These are phyloP conservation scores for Drosophila ogumai DNA, from an alignment of 1,140 invertebrate genomes.

Conservation along the genomic window DNA sequence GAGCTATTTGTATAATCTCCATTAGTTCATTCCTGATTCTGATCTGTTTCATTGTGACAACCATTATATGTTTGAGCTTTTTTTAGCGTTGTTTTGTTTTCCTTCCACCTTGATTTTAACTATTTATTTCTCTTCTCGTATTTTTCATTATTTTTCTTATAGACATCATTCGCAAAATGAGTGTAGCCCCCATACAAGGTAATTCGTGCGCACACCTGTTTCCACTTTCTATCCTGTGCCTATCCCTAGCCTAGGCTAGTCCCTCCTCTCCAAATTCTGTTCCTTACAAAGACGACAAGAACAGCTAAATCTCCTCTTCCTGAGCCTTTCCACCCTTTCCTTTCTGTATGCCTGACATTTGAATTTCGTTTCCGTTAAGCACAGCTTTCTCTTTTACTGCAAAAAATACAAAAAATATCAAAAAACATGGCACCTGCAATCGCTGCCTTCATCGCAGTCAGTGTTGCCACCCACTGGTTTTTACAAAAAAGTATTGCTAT, in stretches of 20 bases:
- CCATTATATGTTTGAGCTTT: conserved; percentile 17
- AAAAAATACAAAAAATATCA: no score
- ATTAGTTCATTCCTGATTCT: background rate
- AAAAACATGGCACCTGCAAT: conserved; percentile 9
- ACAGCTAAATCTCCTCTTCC: background rate
- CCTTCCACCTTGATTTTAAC: conserved; percentile 30
- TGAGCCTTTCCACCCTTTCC: background rate
- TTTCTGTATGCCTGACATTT: conserved; percentile 14
- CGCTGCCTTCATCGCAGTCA: conserved; percentile 19
- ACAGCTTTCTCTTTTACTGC: conserved; percentile 7
- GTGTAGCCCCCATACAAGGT: conserved; percentile 76
- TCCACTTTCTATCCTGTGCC: conserved; percentile 1
- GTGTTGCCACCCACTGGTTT: conserved; percentile 3
- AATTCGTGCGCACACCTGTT: conserved; percentile 56
- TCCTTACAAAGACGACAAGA: conserved; percentile 2
- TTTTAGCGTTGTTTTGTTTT: conserved; percentile 26
- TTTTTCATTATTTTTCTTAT: conserved; percentile 84
- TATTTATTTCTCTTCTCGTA: conserved; percentile 64
- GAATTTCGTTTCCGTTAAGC: conserved; percentile 19
- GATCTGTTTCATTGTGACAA: conserved; percentile 1
- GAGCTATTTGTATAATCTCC: conserved; percentile 14
- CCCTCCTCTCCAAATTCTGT: background rate
- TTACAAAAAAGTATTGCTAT: background rate
- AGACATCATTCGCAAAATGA: conserved; percentile 85
- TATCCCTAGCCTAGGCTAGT: background rate